Base-by-base conservation (phyloP, 2,888 invertebrate genomes). In the Eristalis tenax region DNA sequence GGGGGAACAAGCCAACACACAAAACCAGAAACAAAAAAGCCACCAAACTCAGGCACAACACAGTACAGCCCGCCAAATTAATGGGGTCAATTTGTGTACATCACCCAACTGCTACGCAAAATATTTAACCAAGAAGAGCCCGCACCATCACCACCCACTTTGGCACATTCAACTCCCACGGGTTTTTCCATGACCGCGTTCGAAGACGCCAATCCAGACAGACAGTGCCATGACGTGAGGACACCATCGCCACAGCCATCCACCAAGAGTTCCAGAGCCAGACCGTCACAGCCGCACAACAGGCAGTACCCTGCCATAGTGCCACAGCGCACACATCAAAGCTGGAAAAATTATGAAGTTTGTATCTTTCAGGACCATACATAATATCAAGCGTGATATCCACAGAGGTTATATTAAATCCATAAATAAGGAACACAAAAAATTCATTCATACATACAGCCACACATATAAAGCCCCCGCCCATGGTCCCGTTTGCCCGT, bases 1-100 rank as follows among this genome's bases (percentile, higher is more conserved):
- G 28, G 50, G 56, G 50, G 61, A 40, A 65, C 50, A 69, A 43
- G 56, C 43, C 73, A 63, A 63, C 18, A 18, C n/a, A 50, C n/a
- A 50, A 18, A 5, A 61, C 6, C 38, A 35, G 23, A 28, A 63
- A 61, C n/a, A 38, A 71, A 74, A 71, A 59, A 57, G 40, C 77
- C 78, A 73, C 63, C 73, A 73, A n/a, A n/a, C 50, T 18, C 50
- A 50, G 50, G 50, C 50, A 50, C 50, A 50, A 50, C 50, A 50
- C 50, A 77, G 64, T 6, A 32, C 66, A 77, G 64, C 57, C 57
- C 66, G 88, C 77, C 89, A 89, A 89, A 90, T 91, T 90, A 91
- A 90, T 91, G 90, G 90, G 91, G 90, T 91, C 91, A 92, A 91
- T 91, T 92, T 91, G 90, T 90, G 89, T 91, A 89, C 63, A 73